These are phyloP conservation scores for Drosophila formosana DNA, from an alignment of 2,888 invertebrate species.

Conservation along the genomic window DNA sequence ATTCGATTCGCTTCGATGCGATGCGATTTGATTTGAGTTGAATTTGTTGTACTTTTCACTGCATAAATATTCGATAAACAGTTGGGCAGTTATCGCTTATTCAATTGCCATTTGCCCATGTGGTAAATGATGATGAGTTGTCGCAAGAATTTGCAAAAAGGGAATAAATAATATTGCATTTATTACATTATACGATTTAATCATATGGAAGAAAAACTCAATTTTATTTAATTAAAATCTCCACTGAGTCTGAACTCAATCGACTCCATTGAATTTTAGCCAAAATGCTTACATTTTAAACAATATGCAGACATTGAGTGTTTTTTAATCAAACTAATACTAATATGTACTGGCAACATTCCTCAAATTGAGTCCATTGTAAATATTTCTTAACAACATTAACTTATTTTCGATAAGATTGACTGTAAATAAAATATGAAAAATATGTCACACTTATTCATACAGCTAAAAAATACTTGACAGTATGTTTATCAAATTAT, in stretches of 20 bases:
- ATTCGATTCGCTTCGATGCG: not conserved
- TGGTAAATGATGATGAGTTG: constrained; percentile 1
- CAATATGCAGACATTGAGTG: not conserved
- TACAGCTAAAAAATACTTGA: not conserved
- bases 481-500: not conserved
- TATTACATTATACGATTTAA: no score
- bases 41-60: not conserved
- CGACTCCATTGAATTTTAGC: no score
- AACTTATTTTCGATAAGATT: no score
- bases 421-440: no score
- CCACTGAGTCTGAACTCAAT: no score
- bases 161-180: not conserved
- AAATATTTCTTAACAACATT: no score
- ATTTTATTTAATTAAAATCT: no score
- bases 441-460: not conserved
- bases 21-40: constrained; percentile 23
- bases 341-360: not conserved
- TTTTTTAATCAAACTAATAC: not conserved
- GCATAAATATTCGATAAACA: constrained; percentile 40
- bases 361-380: no score
- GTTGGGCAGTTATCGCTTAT: constrained; percentile 12
- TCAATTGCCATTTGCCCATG: constrained; percentile 5
- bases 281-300: no score
- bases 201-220: no score
- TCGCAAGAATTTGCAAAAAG: not conserved